Evolutionary conservation across 2,113 vertebrate species (phyloP).

Genomic region (Pollimyrus isidori): DNA sequence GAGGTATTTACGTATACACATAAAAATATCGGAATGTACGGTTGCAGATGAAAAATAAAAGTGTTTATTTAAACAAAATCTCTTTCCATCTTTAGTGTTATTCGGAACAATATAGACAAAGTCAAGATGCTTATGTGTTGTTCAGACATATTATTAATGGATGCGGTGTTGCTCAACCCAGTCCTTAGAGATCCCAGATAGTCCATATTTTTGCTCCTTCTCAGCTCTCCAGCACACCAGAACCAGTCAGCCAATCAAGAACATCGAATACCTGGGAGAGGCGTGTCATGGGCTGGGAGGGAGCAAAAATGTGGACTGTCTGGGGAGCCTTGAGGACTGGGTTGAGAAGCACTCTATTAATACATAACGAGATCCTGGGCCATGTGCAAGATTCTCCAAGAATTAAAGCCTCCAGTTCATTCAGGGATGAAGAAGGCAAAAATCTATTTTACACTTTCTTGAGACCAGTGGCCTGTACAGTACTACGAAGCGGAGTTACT

Average conservation of each 20-base stretch:
- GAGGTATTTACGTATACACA: slow-evolving; percentile 55
- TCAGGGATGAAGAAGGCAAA: not conserved
- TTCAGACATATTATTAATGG: not conserved
- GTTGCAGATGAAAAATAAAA: slow-evolving; percentile 52
- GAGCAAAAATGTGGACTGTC: not conserved
- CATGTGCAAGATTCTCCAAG: not conserved
- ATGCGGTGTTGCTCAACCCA: not conserved
- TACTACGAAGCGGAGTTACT: too few species aligned
- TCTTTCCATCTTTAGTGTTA: not conserved
- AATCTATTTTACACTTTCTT: not conserved
- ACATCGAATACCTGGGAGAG: not conserved
- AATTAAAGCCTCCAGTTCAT: not conserved
- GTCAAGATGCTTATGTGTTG: not conserved
- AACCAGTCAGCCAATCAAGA: not conserved
- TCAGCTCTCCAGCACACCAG: not conserved
- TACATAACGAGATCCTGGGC: not conserved
- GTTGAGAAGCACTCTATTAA: not conserved
- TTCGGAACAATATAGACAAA: not conserved
- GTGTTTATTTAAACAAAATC: not conserved
- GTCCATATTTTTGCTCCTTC: not conserved
- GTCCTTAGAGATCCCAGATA: not conserved
- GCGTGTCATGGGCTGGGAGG: not conserved
- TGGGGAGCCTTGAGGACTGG: not conserved
- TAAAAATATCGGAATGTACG: slow-evolving; percentile 56
- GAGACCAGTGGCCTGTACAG: not conserved